Evolutionary conservation across 2,888 invertebrate species (phyloP), one percentile per base, ranked within the genome.

Genomic region (Automeris io): DNA sequence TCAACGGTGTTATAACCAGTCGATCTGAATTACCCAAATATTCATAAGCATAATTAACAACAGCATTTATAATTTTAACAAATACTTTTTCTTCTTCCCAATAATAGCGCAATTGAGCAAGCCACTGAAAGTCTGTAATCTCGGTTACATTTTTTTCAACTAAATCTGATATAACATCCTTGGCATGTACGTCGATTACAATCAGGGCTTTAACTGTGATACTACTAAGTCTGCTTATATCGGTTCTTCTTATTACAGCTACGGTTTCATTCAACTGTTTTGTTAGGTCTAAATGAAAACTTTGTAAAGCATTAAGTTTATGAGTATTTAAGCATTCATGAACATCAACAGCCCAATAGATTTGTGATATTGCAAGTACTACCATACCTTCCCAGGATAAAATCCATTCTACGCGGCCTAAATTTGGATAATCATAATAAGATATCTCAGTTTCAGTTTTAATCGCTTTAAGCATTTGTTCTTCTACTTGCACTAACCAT

Each of bases 171-270:
- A 94, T 92, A 1, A 95, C 93, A 71, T 95, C 95, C 70, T 93
- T 91, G 2, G 94, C 93, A 56, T 96, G 95, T 0, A 95, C 95
- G 65, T 95, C 95, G 45, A 95, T 92, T 23, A 94, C 93, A 34
- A 96, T 94, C 18, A 95, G 82, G 6, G 95, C 94, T 58, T 93
- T 93, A 1, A 95, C 88, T 1, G 95, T 94, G 39, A 93, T 92
- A 56, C 94, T 89, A 44, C 88, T 89, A 49, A 94, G 88, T 61
- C 91, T 92, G 4, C 90, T 89, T 37, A 95, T 74, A 55, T 90
- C 88, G 2, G 93, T 91, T 65, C 91, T 82, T 54, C 91, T 78
- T 25, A 95, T 93, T 41, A 95, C 77, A 29, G 90, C 88, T 0
- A 95, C 94, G 41, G 94, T 91, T 47, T 93, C 91, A 41, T 90